Evolutionary conservation across 2,888 invertebrate genomes (phyloP), one percentile per base, ranked within the genome.

Genomic region (Tubulanus polymorphus): DNA sequence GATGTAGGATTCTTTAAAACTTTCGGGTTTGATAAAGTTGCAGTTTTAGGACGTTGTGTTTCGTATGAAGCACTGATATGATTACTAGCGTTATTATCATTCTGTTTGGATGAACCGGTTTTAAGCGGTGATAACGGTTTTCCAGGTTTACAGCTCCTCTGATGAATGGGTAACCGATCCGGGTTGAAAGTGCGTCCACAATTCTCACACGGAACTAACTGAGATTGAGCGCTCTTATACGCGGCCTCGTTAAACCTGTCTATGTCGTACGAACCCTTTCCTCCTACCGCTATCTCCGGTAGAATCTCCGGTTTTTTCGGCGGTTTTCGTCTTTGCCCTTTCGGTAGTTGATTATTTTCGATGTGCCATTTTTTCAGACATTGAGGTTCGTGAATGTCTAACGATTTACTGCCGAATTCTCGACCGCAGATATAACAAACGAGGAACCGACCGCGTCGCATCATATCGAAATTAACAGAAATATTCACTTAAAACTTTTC

Each of bases 171-270:
- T 37, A 88, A 73, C 26, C 87, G 80, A 63, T 87, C 87, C 0
- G 87, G 86, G 59, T 83, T 79, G 75, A 88, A 88, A 30, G 85
- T 86, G 50, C 88, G 78, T 15, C 84, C 84, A 70, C 88, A 88
- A 64, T 83, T 84, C 45, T 80, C 77, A 68, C 88, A 88, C 1
- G 71, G 70, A 2, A 70, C 78, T 64, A 88, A 77, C 59, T 84
- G 82, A 2, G 74, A 71, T 79, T 85, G 78, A 54, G 85, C 83
- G 23, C 82, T 80, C 59, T 84, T 79, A 84, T 85, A 86, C 6
- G 80, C 81, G 3, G 82, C 82, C 54, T 84, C 83, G 58, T 81
- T 81, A 26, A 71, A 57, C 20, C 64, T 62, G 15, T 60, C 51
- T 1, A 59, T 54, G 54, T 67, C 63, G 26, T 59, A 56, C 12